A percentile compares a stretch with the other conserved stretches of the same genome.
phyloP scores from a whole-genome alignment of 2,888 invertebrate genomes.

The Athripsodes cinereus region DNA sequence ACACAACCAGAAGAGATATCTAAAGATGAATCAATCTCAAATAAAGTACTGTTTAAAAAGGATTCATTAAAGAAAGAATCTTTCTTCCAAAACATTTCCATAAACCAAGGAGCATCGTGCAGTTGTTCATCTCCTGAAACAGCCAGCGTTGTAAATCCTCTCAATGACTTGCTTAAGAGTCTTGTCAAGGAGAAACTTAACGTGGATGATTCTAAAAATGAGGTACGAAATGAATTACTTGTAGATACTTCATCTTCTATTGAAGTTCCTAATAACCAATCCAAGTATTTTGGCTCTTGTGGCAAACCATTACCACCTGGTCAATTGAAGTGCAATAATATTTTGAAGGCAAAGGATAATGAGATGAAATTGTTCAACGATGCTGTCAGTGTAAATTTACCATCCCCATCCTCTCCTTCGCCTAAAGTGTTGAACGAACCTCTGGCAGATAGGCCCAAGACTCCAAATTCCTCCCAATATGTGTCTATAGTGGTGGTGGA shows the following conservation, averaged over 20 bases:
- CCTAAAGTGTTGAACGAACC: conserved; percentile 52
- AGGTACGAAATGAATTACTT: conserved; percentile 50
- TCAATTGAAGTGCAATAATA: conserved; percentile 84
- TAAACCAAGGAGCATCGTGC: conserved; percentile 35
- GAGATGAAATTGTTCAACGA: conserved; percentile 47
- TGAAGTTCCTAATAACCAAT: conserved; percentile 65
- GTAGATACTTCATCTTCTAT: conserved; percentile 40
- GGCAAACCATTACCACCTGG: conserved; percentile 78
- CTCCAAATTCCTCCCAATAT: conserved; percentile 44
- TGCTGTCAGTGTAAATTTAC: conserved; percentile 42
- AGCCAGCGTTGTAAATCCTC: conserved; percentile 44
- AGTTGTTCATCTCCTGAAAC: conserved; percentile 39
- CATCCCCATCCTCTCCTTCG: conserved; percentile 45
- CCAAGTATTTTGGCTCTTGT: conserved; percentile 57
- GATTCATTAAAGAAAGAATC: conserved; percentile 27
- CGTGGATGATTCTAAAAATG: conserved; percentile 60
- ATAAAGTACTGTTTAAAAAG: conserved; percentile 45
- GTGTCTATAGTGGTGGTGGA: conserved; percentile 49
- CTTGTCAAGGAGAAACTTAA: conserved; percentile 50
- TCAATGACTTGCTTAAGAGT: conserved; percentile 48
- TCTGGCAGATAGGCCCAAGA: conserved; percentile 37
- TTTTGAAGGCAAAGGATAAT: conserved; percentile 72
- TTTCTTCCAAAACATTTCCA: conserved; percentile 21
- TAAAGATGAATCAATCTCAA: conserved; percentile 47
- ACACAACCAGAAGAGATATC: conserved; percentile 40